Conservation (phyloP, 2,888 invertebrate species). For the Heliconius erato region DNA sequence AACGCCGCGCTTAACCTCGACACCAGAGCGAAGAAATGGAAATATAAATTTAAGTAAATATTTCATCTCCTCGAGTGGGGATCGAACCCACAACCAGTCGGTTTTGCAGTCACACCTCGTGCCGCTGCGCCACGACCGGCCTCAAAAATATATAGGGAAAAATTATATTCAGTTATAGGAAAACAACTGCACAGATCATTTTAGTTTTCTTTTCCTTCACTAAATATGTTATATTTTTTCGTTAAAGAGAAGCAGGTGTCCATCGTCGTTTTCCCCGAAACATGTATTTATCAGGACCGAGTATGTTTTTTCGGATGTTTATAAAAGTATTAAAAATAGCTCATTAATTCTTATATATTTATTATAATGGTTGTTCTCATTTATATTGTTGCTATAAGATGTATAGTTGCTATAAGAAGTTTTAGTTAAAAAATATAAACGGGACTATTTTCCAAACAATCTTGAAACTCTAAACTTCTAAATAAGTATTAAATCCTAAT, state of each 20-base stretch:
- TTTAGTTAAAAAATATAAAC: too few relatives aligned
- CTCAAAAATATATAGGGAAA: neutral
- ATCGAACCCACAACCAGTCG: too few relatives aligned
- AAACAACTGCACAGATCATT: neutral
- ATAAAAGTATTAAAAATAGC: neutral
- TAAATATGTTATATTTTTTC: neutral
- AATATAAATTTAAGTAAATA: too few relatives aligned
- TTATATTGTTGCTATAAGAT: neutral
- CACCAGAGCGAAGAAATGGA: too few relatives aligned
- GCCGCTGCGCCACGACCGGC: too few relatives aligned
- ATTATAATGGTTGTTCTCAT: neutral
- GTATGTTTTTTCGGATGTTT: neutral
- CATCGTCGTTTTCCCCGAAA: constrained; percentile 7
- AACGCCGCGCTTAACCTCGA: too few relatives aligned
- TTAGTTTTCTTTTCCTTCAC: neutral
- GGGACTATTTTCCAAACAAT: too few relatives aligned
- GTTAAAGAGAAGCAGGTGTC: constrained; percentile 9
- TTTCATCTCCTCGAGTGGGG: too few relatives aligned
- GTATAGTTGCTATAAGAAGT: neutral
- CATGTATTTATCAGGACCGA: neutral
- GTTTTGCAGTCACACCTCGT: too few relatives aligned
- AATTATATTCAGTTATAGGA: neutral
- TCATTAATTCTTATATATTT: neutral
- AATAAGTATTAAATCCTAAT: too few relatives aligned
- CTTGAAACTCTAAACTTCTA: too few relatives aligned